phyloP scores from a whole-genome alignment of 92 coral and sea anemone species.

The Porites cylindrica region DNA sequence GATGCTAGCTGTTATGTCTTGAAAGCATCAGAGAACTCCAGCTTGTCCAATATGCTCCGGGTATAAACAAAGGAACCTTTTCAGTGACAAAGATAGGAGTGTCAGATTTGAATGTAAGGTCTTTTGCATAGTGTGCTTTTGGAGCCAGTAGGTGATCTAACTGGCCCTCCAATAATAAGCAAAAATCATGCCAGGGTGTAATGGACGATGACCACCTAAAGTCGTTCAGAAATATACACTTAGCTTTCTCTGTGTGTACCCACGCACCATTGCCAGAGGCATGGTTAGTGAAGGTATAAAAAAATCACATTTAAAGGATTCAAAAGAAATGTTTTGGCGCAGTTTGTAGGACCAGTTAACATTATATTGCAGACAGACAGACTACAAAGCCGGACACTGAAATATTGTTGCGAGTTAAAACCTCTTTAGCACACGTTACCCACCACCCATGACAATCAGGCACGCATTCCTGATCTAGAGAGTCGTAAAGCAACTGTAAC shows the following conservation, averaged over 20 bases:
- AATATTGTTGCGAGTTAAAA: slow-evolving; percentile 37
- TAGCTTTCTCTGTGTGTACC: too few relatives aligned
- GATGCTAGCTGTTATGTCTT: too few relatives aligned
- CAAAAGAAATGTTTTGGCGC: slow-evolving; percentile 59
- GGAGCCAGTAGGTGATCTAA: slow-evolving; percentile 50
- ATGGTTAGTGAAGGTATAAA: slow-evolving; percentile 34
- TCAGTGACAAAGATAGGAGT: slow-evolving; percentile 69
- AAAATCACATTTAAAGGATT: slow-evolving; percentile 47
- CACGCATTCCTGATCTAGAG: slow-evolving; percentile 29
- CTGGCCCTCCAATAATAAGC: too few relatives aligned
- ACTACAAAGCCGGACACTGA: slow-evolving; percentile 1
- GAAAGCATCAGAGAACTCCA: slow-evolving; percentile 10
- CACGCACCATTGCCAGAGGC: too few relatives aligned
- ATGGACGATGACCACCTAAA: too few relatives aligned
- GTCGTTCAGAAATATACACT: too few relatives aligned
- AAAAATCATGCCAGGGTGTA: too few relatives aligned
- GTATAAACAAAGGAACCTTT: slow-evolving; percentile 44
- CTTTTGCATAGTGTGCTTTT: slow-evolving; percentile 62
- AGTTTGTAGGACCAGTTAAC: slow-evolving; percentile 69
- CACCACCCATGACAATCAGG: slow-evolving; percentile 50
- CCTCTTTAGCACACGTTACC: slow-evolving; percentile 57
- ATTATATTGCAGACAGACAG: slow-evolving; percentile 43
- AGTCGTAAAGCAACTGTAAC: slow-evolving; percentile 50
- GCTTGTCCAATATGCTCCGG: slow-evolving; percentile 36
- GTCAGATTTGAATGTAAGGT: slow-evolving; percentile 44